Percentiles rank a stretch among this genome's conserved stretches.
phyloP scores from a whole-genome alignment of 2,888 invertebrate species.

The Macropis europaea region DNA sequence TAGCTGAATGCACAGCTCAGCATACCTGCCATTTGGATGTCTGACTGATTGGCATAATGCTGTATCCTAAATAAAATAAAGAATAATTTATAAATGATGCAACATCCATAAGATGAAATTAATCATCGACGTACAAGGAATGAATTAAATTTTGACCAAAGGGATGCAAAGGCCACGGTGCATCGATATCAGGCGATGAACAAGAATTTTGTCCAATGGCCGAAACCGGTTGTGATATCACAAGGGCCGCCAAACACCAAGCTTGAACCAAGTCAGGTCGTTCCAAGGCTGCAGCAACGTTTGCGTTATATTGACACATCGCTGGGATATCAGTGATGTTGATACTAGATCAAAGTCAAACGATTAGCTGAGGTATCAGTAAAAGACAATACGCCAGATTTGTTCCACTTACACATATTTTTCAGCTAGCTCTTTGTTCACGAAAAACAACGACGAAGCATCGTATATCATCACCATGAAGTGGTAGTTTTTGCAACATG shows the following conservation, averaged over 20 bases:
- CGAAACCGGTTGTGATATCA: slow-evolving; percentile 78
- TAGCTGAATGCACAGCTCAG: slow-evolving; percentile 92
- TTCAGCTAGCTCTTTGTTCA: slow-evolving; percentile 90
- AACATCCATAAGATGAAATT: not conserved
- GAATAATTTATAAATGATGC: not conserved
- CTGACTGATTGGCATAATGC: slow-evolving; percentile 89
- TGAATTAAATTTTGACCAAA: slow-evolving; percentile 92
- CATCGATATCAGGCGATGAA: slow-evolving; percentile 79
- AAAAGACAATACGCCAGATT: not conserved
- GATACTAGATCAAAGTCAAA: slow-evolving; percentile 63
- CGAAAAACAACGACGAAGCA: slow-evolving; percentile 87
- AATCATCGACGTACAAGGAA: slow-evolving; percentile 86
- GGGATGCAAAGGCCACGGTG: slow-evolving; percentile 91
- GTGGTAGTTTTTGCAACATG: slow-evolving; percentile 73
- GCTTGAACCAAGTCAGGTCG: slow-evolving; percentile 92
- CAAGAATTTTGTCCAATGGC: slow-evolving; percentile 68
- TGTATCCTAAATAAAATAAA: slow-evolving; percentile 83
- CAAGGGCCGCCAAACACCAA: slow-evolving; percentile 91
- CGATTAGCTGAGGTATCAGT: not conserved
- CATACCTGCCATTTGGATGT: slow-evolving; percentile 97
- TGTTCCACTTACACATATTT: slow-evolving; percentile 86
- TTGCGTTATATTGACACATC: slow-evolving; percentile 91
- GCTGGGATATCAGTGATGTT: slow-evolving; percentile 78
- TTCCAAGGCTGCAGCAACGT: slow-evolving; percentile 86
- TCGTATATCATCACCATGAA: slow-evolving; percentile 89